Evolutionary conservation across 1,140 invertebrate genomes (phyloP).

Genomic region (Bombus fervidus): DNA sequence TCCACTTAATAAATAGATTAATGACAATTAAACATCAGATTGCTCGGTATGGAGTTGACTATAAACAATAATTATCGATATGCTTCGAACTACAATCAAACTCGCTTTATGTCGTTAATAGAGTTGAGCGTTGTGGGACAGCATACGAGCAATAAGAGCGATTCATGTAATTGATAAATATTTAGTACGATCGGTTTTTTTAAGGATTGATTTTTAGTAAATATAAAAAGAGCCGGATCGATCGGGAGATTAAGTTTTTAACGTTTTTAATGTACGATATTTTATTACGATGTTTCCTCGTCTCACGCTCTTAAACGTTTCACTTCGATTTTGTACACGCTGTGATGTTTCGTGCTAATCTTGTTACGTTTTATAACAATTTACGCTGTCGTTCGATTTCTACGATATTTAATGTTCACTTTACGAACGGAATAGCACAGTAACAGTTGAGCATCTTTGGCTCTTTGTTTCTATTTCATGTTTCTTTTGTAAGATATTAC

Average conservation of each 20-base stretch:
- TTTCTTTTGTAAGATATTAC: not conserved
- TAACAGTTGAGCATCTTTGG: not conserved
- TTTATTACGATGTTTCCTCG: conserved; percentile 35
- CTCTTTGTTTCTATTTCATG: conserved; percentile 8
- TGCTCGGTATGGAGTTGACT: not conserved
- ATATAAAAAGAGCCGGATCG: not conserved
- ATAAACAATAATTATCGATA: not conserved
- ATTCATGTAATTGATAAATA: not conserved
- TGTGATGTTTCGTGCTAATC: conserved; percentile 53
- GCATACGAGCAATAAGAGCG: not conserved
- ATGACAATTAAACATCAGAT: not conserved
- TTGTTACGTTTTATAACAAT: conserved; percentile 55
- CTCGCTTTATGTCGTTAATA: conserved; percentile 15
- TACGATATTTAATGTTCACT: conserved; percentile 29
- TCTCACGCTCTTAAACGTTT: not conserved
- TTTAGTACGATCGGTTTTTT: not conserved
- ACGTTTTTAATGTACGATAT: conserved; percentile 14
- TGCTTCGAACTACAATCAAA: conserved; percentile 31
- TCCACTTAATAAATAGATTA: not conserved
- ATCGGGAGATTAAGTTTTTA: conserved; percentile 12
- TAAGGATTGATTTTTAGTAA: not conserved
- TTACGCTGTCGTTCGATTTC: conserved; percentile 37
- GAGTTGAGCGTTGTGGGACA: not conserved
- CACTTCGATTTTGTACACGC: conserved; percentile 27
- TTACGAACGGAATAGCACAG: conserved; percentile 13